phyloP scores from a whole-genome alignment of 2,797 vertebrate genomes.

The Stomatorhinus walkeri region DNA sequence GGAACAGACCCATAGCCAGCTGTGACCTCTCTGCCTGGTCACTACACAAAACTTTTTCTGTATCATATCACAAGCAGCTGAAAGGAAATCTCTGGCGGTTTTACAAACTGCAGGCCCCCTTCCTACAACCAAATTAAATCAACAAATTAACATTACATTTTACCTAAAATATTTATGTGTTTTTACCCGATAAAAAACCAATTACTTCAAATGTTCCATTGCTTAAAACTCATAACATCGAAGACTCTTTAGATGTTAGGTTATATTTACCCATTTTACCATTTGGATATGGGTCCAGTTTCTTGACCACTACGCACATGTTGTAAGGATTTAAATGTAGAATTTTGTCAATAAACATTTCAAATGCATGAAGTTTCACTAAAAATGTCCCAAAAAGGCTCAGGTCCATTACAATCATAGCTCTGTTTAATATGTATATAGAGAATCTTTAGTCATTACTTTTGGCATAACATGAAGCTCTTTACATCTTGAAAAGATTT shows the following conservation, averaged over 20 bases:
- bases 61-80: slow-evolving; percentile 13
- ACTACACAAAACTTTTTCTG: neutral
- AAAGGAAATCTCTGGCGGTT: neutral
- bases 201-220: slow-evolving; percentile 6
- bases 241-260: neutral
- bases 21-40: slow-evolving; percentile 3
- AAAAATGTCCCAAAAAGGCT: neutral
- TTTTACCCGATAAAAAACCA: slow-evolving; percentile 11
- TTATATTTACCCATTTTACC: neutral
- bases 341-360: neutral
- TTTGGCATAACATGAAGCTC: slow-evolving; percentile 18
- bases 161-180: slow-evolving; percentile 14
- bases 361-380: neutral
- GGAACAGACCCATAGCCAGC: neutral
- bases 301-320: neutral
- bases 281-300: neutral
- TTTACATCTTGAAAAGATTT: slow-evolving; percentile 22
- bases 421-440: slow-evolving; percentile 17
- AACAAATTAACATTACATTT: slow-evolving; percentile 17
- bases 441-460: slow-evolving; percentile 13
- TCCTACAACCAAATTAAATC: slow-evolving; percentile 11
- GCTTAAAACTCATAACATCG: slow-evolving; percentile 10
- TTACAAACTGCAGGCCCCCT: slow-evolving; percentile 15
- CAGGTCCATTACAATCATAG: neutral
- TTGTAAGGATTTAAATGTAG: slow-evolving; percentile 4